Base-by-base conservation (phyloP, 2,797 vertebrate species). In the Menidia menidia region DNA sequence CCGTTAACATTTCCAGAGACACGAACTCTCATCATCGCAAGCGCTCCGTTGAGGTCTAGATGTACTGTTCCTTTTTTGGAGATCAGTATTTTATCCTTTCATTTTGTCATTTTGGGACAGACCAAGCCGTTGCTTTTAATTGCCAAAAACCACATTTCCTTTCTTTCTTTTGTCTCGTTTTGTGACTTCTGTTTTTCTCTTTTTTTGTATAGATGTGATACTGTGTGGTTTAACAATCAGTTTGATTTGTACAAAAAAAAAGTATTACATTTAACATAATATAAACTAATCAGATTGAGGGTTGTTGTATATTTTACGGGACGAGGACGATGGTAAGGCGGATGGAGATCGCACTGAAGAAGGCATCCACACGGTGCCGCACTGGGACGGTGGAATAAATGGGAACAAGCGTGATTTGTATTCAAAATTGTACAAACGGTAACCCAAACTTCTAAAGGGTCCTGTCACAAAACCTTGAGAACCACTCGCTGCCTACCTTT, bases 401-500 rank as follows among this genome's bases (percentile, higher is more conserved):
- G 33, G 60, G 66, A 76, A 72, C 12, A 15, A 60, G 67, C 61
- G 54, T 16, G 71, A 81, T 14, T 16, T 52, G 83, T 81, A 80
- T 84, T 82, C 45, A 45, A 56, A 82, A 70, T 56, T 81, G 81
- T 90, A 87, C 80, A 80, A 85, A 86, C 72, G 54, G 77, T 86
- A 85, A 83, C 84, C 81, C 85, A 73, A 79, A 84, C 83, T 88
- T 82, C 71, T 25, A 86, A 84, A 80, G 80, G 83, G 80, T 89
- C 75, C 56, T 50, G 76, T 90, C 83, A 88, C 81, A 81, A 85
- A 83, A 91, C 86, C 89, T 85, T 88, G 87, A 88, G 87, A 89
- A 88, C 89, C 92, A 92, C 83, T 91, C 91, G 91, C 90, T 94
- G 93, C 92, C 92, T 93, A 92, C 88, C 85, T 92, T 90, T 86